Evolutionary conservation across 2,888 invertebrate species (phyloP).

Genomic region (Lasioglossum malachurum): DNA sequence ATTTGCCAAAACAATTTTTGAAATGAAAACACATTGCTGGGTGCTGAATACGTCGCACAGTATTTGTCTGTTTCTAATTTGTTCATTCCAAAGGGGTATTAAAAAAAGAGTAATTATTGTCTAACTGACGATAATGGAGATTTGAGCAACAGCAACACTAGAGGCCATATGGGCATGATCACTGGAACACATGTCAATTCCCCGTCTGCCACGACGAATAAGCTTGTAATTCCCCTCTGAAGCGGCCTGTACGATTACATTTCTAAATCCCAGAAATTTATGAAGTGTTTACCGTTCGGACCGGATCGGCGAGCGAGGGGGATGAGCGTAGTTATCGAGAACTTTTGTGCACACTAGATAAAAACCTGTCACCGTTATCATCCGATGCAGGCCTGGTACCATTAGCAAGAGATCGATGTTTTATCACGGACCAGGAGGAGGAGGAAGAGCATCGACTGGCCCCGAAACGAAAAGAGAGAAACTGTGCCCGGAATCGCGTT

Average conservation of each 20-base stretch:
- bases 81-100: background rate
- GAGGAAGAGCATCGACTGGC: slow-evolving; percentile 6
- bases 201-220: background rate
- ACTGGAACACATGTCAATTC: background rate
- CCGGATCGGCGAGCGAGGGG: background rate
- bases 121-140: background rate
- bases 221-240: background rate
- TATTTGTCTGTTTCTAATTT: too few species aligned
- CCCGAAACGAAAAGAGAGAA: slow-evolving; percentile 22
- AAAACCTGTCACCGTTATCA: slow-evolving; percentile 8
- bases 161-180: background rate
- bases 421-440: slow-evolving; percentile 39
- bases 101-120: background rate
- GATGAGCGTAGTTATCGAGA: slow-evolving; percentile 8
- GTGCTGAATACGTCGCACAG: too few species aligned
- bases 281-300: background rate
- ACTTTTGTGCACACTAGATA: slow-evolving; percentile 2
- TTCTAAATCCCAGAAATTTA: slow-evolving; percentile 5
- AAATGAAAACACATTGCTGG: too few species aligned
- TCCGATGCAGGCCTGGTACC: slow-evolving; percentile 30
- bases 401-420: slow-evolving; percentile 16
- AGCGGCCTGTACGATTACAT: background rate
- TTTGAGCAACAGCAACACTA: background rate
- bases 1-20: too few species aligned
- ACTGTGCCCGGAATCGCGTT: slow-evolving; percentile 41